phyloP scores from a whole-genome alignment of 2,113 vertebrate genomes.

The Alouatta palliata region DNA sequence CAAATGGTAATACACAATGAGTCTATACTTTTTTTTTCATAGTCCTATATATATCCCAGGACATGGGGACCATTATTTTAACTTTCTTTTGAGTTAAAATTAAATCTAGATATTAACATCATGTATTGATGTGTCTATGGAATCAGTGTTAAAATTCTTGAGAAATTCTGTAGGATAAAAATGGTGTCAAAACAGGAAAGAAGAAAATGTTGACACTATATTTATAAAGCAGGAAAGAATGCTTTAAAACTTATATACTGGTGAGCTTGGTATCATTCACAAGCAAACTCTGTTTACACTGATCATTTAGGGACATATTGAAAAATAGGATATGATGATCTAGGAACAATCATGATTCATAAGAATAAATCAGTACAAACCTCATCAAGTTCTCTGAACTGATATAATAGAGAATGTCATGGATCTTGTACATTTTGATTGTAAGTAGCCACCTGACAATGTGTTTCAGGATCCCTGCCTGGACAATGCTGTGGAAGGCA shows the following conservation, averaged over 20 bases:
- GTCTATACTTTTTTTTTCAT: background rate
- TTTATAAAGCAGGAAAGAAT: constrained; percentile 8
- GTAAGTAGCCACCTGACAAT: background rate
- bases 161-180: background rate
- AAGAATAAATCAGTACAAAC: background rate
- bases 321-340: background rate
- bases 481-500: background rate
- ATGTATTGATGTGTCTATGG: background rate
- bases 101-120: constrained; percentile 15
- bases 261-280: background rate
- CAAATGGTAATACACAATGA: background rate
- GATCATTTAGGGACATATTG: background rate
- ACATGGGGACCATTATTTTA: background rate
- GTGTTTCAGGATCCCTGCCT: background rate
- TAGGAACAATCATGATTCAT: background rate
- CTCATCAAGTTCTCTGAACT: background rate
- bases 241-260: background rate
- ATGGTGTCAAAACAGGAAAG: background rate
- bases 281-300: background rate
- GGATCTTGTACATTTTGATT: background rate
- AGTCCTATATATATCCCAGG: background rate
- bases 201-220: background rate
- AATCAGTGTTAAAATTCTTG: background rate
- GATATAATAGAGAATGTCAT: background rate
- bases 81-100: background rate